These are phyloP conservation scores for Onychorhynchus coronatus DNA, from an alignment of 2,113 vertebrate genomes.

Conservation along the genomic window DNA sequence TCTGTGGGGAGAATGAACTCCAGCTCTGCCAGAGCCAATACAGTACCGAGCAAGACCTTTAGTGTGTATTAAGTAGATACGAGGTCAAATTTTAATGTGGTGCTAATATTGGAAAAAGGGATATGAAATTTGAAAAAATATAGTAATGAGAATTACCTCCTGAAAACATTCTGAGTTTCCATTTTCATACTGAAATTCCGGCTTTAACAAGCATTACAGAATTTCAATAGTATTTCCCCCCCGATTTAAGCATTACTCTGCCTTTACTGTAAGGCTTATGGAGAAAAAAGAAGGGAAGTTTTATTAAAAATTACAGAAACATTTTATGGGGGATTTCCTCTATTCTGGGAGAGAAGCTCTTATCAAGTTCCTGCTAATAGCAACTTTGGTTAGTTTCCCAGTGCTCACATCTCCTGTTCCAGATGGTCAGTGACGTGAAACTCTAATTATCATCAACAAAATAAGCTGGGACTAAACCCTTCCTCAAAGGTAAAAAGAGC, in stretches of 20 bases:
- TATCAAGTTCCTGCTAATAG: constrained; percentile 29
- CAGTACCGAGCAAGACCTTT: background rate
- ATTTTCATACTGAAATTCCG: constrained; percentile 21
- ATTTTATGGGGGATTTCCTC: background rate
- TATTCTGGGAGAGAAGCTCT: background rate
- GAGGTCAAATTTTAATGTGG: background rate
- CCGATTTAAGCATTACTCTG: background rate
- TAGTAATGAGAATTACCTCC: background rate
- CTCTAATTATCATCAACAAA: constrained; percentile 51
- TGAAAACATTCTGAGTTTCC: background rate
- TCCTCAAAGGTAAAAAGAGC: constrained; percentile 58
- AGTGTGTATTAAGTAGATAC: background rate
- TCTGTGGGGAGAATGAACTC: background rate
- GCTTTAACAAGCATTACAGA: background rate
- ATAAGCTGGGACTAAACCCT: constrained; percentile 48
- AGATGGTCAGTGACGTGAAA: constrained; percentile 57
- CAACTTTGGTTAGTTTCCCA: constrained; percentile 44
- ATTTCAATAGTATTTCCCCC: background rate
- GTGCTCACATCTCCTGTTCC: constrained; percentile 29
- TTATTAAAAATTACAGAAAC: background rate
- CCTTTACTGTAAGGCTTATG: background rate
- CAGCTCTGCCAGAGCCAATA: background rate
- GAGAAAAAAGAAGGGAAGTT: background rate
- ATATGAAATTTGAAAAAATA: background rate
- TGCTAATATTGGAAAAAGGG: background rate